These are phyloP conservation scores for Pecten maximus DNA, from an alignment of 2,888 invertebrate genomes.

Conservation along the genomic window DNA sequence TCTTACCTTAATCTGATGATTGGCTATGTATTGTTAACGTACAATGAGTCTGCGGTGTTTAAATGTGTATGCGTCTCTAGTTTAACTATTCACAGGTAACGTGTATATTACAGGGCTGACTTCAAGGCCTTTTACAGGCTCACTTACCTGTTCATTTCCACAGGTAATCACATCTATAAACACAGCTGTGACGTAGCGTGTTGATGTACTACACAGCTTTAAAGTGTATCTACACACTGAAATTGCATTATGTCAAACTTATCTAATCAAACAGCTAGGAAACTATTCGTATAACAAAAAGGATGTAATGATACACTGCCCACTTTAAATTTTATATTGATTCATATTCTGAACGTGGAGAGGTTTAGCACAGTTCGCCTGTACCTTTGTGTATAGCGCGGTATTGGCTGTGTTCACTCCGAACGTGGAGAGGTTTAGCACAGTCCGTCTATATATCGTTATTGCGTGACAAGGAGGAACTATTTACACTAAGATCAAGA, in stretches of 20 bases:
- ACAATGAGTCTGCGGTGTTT: not conserved
- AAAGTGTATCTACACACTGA: not conserved
- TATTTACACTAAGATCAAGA: not conserved
- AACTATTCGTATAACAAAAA: too few species aligned
- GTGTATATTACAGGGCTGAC: not conserved
- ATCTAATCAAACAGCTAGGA: too few species aligned
- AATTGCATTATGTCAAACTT: too few species aligned
- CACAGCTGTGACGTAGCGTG: not conserved
- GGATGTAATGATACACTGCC: too few species aligned
- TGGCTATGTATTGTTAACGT: not conserved
- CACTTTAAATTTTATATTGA: too few species aligned
- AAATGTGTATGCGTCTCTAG: not conserved
- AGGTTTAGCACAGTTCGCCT: too few species aligned
- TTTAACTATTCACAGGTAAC: constrained; percentile 8
- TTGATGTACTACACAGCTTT: not conserved
- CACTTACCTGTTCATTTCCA: not conserved
- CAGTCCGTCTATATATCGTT: not conserved
- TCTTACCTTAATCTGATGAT: constrained; percentile 14
- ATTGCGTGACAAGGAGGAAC: not conserved
- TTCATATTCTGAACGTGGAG: too few species aligned
- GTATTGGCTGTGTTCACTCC: too few species aligned
- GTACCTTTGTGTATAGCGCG: too few species aligned
- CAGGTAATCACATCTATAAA: not conserved
- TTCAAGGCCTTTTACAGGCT: not conserved
- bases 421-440: too few species aligned